Percentiles rank a stretch among this genome's conserved stretches.
Conservation (phyloP, 2,797 vertebrate species). For the Etheostoma perlongum region DNA sequence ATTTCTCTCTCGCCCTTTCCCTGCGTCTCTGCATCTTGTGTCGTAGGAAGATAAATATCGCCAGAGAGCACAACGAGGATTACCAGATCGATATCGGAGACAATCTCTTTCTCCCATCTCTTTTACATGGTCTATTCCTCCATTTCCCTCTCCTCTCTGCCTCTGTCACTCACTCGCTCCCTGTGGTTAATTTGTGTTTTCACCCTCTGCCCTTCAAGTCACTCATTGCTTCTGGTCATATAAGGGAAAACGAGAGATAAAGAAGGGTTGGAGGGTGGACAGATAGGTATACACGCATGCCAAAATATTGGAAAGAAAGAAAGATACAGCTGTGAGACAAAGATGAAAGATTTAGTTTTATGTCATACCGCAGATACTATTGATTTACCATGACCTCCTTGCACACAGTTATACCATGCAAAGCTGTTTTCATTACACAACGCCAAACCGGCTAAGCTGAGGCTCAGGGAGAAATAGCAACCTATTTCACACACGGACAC, state of each 20-base stretch:
- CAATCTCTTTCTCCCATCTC: slow-evolving; percentile 66
- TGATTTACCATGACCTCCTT: slow-evolving; percentile 61
- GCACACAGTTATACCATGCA: slow-evolving; percentile 43
- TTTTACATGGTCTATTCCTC: slow-evolving; percentile 64
- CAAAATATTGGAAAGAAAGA: slow-evolving; percentile 35
- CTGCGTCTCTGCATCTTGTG: slow-evolving; percentile 57
- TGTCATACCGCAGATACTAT: slow-evolving; percentile 50
- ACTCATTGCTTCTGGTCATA: slow-evolving; percentile 57
- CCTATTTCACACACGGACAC: slow-evolving; percentile 38
- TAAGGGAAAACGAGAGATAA: neutral
- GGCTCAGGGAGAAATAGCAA: slow-evolving; percentile 34
- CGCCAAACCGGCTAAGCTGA: neutral
- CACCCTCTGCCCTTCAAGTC: slow-evolving; percentile 75
- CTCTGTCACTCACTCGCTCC: slow-evolving; percentile 46
- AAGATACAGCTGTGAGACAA: slow-evolving; percentile 40
- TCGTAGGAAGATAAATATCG: slow-evolving; percentile 71
- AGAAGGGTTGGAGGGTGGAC: neutral
- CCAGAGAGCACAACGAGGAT: slow-evolving; percentile 70
- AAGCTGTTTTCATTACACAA: slow-evolving; percentile 50
- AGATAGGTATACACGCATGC: slow-evolving; percentile 23
- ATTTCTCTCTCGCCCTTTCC: slow-evolving; percentile 38
- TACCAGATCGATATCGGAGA: slow-evolving; percentile 76
- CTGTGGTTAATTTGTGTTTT: slow-evolving; percentile 67
- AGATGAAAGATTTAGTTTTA: slow-evolving; percentile 52
- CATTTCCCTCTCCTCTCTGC: slow-evolving; percentile 38